Evolutionary conservation across 2,888 invertebrate species (phyloP).

Genomic region (Tetragonula carbonaria): DNA sequence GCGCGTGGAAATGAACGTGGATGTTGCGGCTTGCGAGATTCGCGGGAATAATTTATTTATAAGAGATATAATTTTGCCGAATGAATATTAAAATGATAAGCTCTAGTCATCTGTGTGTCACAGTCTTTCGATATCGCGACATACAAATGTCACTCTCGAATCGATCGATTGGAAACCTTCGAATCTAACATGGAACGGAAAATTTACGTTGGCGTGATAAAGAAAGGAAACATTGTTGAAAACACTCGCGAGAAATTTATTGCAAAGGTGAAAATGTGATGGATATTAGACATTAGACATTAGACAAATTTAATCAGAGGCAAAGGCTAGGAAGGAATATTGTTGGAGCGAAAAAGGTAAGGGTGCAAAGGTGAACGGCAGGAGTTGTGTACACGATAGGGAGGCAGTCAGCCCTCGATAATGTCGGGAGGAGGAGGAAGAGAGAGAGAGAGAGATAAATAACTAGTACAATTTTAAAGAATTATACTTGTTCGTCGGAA

Average conservation of each 20-base stretch:
- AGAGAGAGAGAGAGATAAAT: too few relatives aligned
- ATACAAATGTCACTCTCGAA: background rate
- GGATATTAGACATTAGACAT: background rate
- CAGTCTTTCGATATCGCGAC: background rate
- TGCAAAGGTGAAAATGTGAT: background rate
- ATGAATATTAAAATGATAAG: background rate
- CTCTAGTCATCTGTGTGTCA: background rate
- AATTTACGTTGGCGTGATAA: background rate
- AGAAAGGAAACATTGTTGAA: background rate
- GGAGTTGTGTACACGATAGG: slow-evolving; percentile 23
- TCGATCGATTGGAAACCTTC: background rate
- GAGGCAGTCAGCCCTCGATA: slow-evolving; percentile 9
- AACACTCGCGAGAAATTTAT: background rate
- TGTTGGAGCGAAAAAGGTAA: slow-evolving; percentile 4
- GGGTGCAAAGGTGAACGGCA: slow-evolving; percentile 43
- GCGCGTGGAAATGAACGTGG: background rate
- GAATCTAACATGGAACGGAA: background rate
- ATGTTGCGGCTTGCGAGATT: background rate
- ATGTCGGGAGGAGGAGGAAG: background rate
- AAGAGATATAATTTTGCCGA: background rate
- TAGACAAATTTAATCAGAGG: background rate
- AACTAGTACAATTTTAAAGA: too few relatives aligned
- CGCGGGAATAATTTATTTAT: slow-evolving; percentile 4
- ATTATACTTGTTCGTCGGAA: too few relatives aligned
- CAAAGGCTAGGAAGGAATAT: slow-evolving; percentile 14